phyloP scores from a whole-genome alignment of 1,140 invertebrate genomes.

The Metopolophium dirhodum region DNA sequence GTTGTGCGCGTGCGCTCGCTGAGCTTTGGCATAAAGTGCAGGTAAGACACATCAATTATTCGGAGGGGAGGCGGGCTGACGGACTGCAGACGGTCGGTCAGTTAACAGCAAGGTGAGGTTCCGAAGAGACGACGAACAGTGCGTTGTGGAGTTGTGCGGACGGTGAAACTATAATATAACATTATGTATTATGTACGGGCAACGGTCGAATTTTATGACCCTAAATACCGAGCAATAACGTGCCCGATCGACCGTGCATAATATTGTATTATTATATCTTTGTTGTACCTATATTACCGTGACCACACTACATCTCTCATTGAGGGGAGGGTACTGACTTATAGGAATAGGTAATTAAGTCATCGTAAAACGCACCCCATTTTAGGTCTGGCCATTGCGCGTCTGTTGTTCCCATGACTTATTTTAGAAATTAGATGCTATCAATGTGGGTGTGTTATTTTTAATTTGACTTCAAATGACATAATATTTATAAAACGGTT shows the following conservation, averaged over 20 bases:
- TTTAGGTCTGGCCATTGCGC: neutral
- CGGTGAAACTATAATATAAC: neutral
- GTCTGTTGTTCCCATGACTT: neutral
- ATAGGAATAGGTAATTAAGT: neutral
- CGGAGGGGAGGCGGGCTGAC: no score
- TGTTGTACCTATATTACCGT: neutral
- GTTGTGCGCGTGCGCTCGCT: no score
- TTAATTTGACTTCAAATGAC: neutral
- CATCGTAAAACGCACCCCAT: neutral
- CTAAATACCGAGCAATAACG: neutral
- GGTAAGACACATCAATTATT: neutral
- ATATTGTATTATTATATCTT: neutral
- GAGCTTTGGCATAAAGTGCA: neutral
- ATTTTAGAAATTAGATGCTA: no score
- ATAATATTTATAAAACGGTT: neutral
- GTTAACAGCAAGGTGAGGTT: neutral
- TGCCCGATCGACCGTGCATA: neutral
- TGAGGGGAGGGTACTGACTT: neutral
- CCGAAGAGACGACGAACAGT: neutral
- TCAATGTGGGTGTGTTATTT: neutral
- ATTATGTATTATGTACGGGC: neutral
- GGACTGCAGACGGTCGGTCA: neutral
- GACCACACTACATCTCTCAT: neutral
- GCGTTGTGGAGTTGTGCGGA: neutral
- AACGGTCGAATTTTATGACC: neutral